These are phyloP conservation scores for Dicyrtoma fusca DNA, from an alignment of 2,888 invertebrate species.

Conservation along the genomic window DNA sequence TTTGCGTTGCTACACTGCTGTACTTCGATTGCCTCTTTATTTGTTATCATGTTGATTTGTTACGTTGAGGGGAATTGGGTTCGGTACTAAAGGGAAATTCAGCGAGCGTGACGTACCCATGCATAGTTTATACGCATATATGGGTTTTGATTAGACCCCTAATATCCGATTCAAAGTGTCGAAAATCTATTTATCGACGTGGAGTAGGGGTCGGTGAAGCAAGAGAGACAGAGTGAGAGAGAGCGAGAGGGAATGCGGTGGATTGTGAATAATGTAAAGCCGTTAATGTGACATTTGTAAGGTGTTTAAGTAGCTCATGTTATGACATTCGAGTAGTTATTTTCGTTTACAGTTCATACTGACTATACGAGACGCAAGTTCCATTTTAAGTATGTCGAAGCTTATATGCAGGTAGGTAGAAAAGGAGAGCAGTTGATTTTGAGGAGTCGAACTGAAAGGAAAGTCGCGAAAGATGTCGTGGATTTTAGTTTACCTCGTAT, in stretches of 20 bases:
- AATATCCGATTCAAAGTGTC: conserved; percentile 27
- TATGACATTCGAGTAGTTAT: conserved; percentile 31
- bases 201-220: not conserved
- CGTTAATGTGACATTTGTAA: conserved; percentile 36
- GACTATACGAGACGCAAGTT: too few species aligned
- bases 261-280: conserved; percentile 22
- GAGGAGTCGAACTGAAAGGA: too few species aligned
- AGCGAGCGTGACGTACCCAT: too few species aligned
- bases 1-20: too few species aligned
- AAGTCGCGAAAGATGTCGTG: not conserved
- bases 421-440: not conserved
- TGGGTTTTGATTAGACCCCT: not conserved
- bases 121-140: too few species aligned
- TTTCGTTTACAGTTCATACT: conserved; percentile 4
- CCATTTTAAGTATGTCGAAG: too few species aligned
- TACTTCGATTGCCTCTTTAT: too few species aligned
- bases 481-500: conserved; percentile 2
- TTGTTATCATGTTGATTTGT: too few species aligned
- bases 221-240: conserved; percentile 3
- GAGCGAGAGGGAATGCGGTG: not conserved
- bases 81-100: too few species aligned
- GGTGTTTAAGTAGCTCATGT: conserved; percentile 28
- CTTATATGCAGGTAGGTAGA: not conserved
- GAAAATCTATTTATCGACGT: conserved; percentile 25
- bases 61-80: too few species aligned